Conservation (phyloP, 2,113 vertebrate species). For the Petrocephalus microphthalmus region DNA sequence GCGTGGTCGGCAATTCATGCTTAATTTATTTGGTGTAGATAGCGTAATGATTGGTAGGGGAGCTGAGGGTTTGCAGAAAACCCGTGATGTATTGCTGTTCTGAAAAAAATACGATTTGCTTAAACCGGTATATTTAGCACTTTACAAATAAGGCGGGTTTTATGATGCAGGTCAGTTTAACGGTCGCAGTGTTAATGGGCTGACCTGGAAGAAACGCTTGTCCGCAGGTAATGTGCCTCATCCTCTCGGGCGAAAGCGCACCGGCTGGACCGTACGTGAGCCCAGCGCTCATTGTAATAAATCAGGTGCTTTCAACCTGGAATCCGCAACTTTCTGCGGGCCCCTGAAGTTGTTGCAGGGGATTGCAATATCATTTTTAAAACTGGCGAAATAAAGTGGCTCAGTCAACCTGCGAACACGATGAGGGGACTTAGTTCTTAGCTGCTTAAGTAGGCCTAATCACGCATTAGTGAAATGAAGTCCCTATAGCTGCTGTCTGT, state of each 20-base stretch:
- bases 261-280: not conserved
- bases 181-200: not conserved
- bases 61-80: slow-evolving; percentile 4
- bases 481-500: too few relatives aligned
- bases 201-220: not conserved
- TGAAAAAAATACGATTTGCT: not conserved
- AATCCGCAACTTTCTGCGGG: not conserved
- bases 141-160: slow-evolving; percentile 1
- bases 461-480: too few relatives aligned
- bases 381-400: not conserved
- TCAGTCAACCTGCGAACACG: not conserved
- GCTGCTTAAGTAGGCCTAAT: too few relatives aligned
- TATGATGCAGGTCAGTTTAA: slow-evolving; percentile 1
- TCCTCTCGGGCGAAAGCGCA: not conserved
- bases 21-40: slow-evolving; percentile 19
- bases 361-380: not conserved
- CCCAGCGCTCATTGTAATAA: not conserved
- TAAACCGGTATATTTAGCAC: slow-evolving; percentile 11
- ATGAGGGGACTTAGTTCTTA: not conserved
- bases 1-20: slow-evolving; percentile 12
- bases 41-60: not conserved
- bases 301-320: not conserved
- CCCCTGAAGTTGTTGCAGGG: not conserved
- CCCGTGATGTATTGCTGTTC: not conserved
- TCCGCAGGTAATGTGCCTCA: not conserved